Conservation (phyloP, 2,888 invertebrate species). For the Tolmerus cingulatus region DNA sequence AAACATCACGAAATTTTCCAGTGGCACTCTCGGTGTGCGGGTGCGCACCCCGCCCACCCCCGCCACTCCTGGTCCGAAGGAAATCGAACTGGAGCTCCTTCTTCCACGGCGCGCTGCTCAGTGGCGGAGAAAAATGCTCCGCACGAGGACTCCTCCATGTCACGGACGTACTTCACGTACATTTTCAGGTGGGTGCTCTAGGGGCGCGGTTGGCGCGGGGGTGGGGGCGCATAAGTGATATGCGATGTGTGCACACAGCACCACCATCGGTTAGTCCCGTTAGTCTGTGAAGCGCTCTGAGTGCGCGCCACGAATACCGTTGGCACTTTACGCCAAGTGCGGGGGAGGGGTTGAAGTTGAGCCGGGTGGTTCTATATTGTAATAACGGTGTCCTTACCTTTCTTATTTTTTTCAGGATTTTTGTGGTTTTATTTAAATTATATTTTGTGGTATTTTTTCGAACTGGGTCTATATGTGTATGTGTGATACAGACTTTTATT, state of each 20-base stretch:
- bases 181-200: neutral
- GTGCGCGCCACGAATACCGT: neutral
- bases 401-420: neutral
- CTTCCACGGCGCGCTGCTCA: slow-evolving; percentile 19
- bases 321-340: slow-evolving; percentile 25
- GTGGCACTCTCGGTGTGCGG: neutral
- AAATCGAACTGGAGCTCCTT: slow-evolving; percentile 20
- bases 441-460: neutral
- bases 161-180: neutral
- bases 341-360: neutral
- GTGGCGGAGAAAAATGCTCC: slow-evolving; percentile 27
- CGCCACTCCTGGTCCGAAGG: neutral
- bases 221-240: neutral
- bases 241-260: neutral
- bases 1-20: neutral
- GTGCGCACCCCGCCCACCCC: neutral
- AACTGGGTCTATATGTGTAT: neutral
- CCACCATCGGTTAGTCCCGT: neutral
- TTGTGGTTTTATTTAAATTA: neutral
- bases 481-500: neutral
- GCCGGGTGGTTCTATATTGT: neutral
- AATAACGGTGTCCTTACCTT: neutral
- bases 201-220: neutral
- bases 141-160: neutral
- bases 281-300: neutral